Conservation (phyloP, 53 echinoderm and acorn worm genomes). For the Antedon mediterranea region DNA sequence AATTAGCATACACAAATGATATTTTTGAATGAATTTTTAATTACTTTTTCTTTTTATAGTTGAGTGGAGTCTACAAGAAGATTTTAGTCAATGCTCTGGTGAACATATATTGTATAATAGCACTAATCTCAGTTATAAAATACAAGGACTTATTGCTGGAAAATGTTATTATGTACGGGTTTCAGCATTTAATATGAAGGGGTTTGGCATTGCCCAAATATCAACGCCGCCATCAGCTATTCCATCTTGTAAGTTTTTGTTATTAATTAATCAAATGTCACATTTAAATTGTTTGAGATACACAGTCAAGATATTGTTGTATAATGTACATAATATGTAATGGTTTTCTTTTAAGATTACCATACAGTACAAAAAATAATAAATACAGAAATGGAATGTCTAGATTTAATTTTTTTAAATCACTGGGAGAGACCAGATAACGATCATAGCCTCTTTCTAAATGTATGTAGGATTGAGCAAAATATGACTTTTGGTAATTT, state of each 20-base stretch:
- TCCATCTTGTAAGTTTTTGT: constrained; percentile 68
- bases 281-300: too few species aligned
- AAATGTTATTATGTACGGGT: constrained; percentile 61
- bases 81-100: constrained; percentile 61
- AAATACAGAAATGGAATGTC: too few species aligned
- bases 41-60: constrained; percentile 31
- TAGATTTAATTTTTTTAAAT: too few species aligned
- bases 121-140: constrained; percentile 56
- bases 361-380: too few species aligned
- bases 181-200: constrained; percentile 98
- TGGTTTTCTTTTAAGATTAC: too few species aligned
- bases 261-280: too few species aligned
- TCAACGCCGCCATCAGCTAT: constrained; percentile 59
- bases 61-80: constrained; percentile 82
- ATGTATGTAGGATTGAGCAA: too few species aligned
- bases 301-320: too few species aligned
- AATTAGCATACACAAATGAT: background rate
- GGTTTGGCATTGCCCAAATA: constrained; percentile 72
- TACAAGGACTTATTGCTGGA: constrained; percentile 50
- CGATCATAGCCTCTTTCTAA: too few species aligned
- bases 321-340: too few species aligned
- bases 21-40: background rate
- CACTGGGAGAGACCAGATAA: too few species aligned
- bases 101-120: constrained; percentile 89
- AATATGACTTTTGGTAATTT: too few species aligned